A percentile compares a stretch with the other conserved stretches of the same genome.
These are phyloP conservation scores for Nothocercus nigrocapillus DNA, from an alignment of 2,113 vertebrate genomes.

Conservation along the genomic window DNA sequence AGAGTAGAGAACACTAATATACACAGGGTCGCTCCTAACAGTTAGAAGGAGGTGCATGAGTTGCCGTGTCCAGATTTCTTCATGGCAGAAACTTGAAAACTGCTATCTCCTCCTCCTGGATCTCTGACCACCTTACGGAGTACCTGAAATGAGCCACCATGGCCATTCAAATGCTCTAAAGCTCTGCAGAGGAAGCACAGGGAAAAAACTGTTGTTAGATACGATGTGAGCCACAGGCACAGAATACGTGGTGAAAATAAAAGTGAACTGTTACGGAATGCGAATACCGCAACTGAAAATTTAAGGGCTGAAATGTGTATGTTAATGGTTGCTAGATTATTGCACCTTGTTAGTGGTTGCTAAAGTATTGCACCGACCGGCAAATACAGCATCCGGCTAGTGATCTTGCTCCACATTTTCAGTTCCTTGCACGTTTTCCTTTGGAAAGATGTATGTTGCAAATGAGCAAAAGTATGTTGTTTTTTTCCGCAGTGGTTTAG, in stretches of 20 bases:
- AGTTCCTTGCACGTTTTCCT: background rate
- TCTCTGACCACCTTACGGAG: background rate
- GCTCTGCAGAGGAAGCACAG: background rate
- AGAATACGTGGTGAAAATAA: background rate
- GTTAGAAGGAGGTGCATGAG: background rate
- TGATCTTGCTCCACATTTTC: background rate
- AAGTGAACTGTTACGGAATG: background rate
- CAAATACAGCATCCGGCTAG: background rate
- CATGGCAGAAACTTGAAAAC: background rate
- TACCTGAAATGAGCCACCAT: background rate
- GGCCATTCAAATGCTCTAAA: background rate
- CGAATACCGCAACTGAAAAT: background rate
- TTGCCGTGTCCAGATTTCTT: background rate
- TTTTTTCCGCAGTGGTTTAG: rapidly evolving
- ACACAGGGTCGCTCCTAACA: background rate
- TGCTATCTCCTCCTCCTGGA: background rate
- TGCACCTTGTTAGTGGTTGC: background rate
- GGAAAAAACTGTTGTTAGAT: background rate
- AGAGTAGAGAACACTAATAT: background rate
- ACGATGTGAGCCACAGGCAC: background rate
- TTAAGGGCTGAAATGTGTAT: background rate
- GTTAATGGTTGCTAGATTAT: background rate
- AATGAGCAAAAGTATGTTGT: background rate
- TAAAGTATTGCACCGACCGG: background rate
- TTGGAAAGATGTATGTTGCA: background rate